Conservation (phyloP, 1,140 invertebrate genomes). For the Andrena cerasifolii region DNA sequence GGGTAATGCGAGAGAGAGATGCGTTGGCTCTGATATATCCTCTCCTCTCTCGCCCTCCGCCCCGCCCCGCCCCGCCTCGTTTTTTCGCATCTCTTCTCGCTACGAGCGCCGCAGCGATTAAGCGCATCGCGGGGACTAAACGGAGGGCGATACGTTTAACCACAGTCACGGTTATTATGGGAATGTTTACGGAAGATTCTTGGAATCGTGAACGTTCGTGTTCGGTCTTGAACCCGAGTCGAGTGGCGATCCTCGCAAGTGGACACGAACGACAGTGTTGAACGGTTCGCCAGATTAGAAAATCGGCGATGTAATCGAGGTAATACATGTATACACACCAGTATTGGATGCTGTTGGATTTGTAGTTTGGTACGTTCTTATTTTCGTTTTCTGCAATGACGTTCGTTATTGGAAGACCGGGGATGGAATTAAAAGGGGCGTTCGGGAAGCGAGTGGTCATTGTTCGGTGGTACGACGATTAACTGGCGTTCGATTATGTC, state of each 20-base stretch:
- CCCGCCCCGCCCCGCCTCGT: too few species aligned
- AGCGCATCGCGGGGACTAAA: conserved; percentile 10
- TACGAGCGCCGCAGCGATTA: conserved; percentile 1
- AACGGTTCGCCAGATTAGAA: background rate
- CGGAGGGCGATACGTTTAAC: conserved; percentile 18
- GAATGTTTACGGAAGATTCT: conserved; percentile 50
- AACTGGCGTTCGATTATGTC: background rate
- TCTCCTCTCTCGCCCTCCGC: background rate
- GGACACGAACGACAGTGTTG: background rate
- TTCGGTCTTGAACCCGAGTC: conserved; percentile 28
- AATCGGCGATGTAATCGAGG: background rate
- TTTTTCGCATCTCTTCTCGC: background rate
- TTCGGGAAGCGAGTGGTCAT: too few species aligned
- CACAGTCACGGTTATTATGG: conserved; percentile 38
- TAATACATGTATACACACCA: background rate
- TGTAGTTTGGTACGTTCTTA: too few species aligned
- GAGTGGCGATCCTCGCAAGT: background rate
- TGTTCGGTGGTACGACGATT: background rate
- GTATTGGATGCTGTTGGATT: too few species aligned
- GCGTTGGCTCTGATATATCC: conserved; percentile 18
- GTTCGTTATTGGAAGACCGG: too few species aligned
- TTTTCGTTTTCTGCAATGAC: too few species aligned
- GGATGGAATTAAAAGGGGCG: too few species aligned
- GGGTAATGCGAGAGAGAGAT: conserved; percentile 23
- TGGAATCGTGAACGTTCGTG: conserved; percentile 18